These are phyloP conservation scores for Glossophaga mutica DNA, from an alignment of 2,797 vertebrate species.

Conservation along the genomic window DNA sequence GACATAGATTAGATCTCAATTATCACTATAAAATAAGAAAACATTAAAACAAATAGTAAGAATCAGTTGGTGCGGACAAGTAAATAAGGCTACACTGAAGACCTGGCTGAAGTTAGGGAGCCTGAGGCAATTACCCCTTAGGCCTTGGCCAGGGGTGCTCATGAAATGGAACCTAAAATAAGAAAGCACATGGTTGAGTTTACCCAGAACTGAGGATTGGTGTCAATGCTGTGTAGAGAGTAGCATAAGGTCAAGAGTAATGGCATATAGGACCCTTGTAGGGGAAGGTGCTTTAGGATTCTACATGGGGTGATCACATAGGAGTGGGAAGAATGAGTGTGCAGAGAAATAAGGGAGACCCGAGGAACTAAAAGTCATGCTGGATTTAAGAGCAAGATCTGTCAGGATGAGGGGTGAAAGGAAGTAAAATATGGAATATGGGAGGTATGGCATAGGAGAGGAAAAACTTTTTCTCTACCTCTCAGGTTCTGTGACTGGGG, in stretches of 20 bases:
- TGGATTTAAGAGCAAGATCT: not conserved
- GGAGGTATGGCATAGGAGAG: not conserved
- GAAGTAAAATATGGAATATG: not conserved
- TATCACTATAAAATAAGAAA: not conserved
- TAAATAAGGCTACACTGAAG: not conserved
- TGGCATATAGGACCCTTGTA: rapidly evolving
- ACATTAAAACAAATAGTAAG: not conserved
- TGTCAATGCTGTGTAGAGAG: not conserved
- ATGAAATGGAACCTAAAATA: not conserved
- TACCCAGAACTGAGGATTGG: not conserved
- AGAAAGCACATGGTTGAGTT: not conserved
- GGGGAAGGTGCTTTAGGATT: not conserved
- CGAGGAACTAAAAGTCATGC: not conserved
- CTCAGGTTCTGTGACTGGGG: not conserved
- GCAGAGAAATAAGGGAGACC: not conserved
- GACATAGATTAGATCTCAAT: not conserved
- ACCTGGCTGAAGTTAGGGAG: not conserved
- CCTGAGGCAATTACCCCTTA: not conserved
- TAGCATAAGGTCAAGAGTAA: not conserved
- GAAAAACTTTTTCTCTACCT: not conserved
- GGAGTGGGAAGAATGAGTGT: not conserved
- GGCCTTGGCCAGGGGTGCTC: not conserved
- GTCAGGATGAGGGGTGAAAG: not conserved
- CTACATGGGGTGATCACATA: not conserved
- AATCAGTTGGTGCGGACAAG: not conserved